Evolutionary conservation across 2,113 vertebrate genomes (phyloP), one percentile per base, ranked within the genome.

Genomic region (Oriolus oriolus): DNA sequence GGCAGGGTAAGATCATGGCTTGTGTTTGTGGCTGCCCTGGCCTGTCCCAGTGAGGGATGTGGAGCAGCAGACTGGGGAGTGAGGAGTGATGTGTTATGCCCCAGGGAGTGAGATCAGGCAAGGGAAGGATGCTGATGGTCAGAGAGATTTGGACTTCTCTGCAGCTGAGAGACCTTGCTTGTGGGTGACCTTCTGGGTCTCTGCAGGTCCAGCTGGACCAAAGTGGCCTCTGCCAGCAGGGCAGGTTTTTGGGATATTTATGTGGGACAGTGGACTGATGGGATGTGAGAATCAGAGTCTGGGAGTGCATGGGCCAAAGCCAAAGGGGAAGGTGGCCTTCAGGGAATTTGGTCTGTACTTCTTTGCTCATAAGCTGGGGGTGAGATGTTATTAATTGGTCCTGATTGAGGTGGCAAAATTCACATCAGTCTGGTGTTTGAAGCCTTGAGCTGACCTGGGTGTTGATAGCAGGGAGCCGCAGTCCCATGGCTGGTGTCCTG

Each of bases 1-100:
- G 49, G 65, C 19, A 69, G 20, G 6, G 44, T 16, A 6, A 6
- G 42, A 42, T 56, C 26, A n/a, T 78, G 16, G 28, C 11, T 54
- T 60, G 44, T 76, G 45, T 56, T 50, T 2, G 5, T 69, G 66
- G 54, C 49, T 90, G 59, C 33, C 33, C 41, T 54, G 35, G 27
- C 27, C 41, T 54, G 35, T 24, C 27, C 41, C 1, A 2, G 6
- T 20, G 70, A 60, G 35, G 45, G 82, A 31, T 1, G 2, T 52
- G 53, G 35, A 85, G 11, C 66, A 50, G 50, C 0, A 4, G 39
- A 27, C 66, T 92, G 1, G 19, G 42, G 39, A 63, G 35, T 0
- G 1, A 50, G 39, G 45, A 76, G 16, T 11, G 2, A 18, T 39
- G 28, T 2, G 0, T 81, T 81, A 3, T 2, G 13, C 11, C 9